A percentile compares a stretch with the other conserved stretches of the same genome.
phyloP scores from a whole-genome alignment of 2,113 vertebrate genomes.

The Anas platyrhynchos region DNA sequence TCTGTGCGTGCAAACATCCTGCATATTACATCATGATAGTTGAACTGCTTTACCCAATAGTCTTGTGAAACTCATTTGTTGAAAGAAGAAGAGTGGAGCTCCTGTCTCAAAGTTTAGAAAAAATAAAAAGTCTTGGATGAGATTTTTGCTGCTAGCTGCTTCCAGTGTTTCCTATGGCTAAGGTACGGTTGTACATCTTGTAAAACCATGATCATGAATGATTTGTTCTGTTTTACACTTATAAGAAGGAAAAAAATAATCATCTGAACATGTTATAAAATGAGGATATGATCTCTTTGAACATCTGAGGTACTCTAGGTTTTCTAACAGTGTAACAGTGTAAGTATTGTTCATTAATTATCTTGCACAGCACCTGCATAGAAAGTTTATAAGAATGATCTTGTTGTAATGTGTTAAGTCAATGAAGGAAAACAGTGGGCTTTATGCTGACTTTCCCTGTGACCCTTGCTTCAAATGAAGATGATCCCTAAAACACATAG shows the following conservation, averaged over 20 bases:
- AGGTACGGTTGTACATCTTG: background rate
- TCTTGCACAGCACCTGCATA: background rate
- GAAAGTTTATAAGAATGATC: background rate
- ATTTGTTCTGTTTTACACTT: background rate
- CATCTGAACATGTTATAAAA: background rate
- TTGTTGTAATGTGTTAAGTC: background rate
- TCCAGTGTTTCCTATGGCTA: background rate
- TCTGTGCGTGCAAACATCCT: slow-evolving; percentile 43
- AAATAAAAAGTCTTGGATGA: background rate
- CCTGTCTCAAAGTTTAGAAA: background rate
- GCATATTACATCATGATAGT: background rate
- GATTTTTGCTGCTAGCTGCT: background rate
- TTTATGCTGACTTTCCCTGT: background rate
- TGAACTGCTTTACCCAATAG: background rate
- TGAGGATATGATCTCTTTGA: background rate
- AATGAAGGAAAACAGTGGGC: background rate
- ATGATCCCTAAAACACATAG: background rate
- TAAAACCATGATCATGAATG: background rate
- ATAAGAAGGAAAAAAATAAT: background rate
- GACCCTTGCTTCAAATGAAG: background rate
- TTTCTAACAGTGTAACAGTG: background rate
- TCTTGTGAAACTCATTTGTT: slow-evolving; percentile 14
- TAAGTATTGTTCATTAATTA: background rate
- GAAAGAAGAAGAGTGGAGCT: background rate
- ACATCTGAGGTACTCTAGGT: background rate